phyloP scores from a whole-genome alignment of 2,888 invertebrate species.

The Phyllotreta striolata region DNA sequence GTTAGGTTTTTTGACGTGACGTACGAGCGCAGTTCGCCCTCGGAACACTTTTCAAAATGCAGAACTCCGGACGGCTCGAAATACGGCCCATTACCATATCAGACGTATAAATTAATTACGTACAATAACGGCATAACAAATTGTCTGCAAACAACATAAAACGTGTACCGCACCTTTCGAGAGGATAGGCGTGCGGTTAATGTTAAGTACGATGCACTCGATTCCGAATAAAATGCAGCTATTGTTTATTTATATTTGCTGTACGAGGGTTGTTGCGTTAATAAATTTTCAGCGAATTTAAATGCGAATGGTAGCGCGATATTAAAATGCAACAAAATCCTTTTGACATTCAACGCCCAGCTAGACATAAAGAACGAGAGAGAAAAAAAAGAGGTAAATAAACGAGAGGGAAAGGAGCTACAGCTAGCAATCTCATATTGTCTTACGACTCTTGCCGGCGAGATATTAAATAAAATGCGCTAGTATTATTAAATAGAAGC shows the following conservation, averaged over 20 bases:
- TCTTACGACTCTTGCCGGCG: constrained; percentile 30
- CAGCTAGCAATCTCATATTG: constrained; percentile 31
- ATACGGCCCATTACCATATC: constrained; percentile 49
- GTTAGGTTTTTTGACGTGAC: neutral
- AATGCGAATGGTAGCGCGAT: neutral
- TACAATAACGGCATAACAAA: constrained; percentile 48
- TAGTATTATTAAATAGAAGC: constrained; percentile 52
- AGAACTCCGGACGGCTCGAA: constrained; percentile 29
- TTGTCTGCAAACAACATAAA: constrained; percentile 38
- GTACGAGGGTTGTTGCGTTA: constrained; percentile 1
- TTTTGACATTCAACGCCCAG: constrained; percentile 6
- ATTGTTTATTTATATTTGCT: constrained; percentile 26
- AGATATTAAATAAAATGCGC: constrained; percentile 49
- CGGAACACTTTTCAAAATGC: constrained; percentile 28
- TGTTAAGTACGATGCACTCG: constrained; percentile 34
- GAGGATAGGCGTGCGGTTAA: constrained; percentile 32
- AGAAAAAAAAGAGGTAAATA: constrained; percentile 1
- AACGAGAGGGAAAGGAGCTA: constrained; percentile 10
- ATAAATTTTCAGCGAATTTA: no score
- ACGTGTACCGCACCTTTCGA: constrained; percentile 39
- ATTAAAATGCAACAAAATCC: constrained; percentile 8
- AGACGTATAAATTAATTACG: constrained; percentile 54
- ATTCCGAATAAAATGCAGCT: constrained; percentile 28
- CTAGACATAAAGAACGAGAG: constrained; percentile 2
- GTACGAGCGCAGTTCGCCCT: constrained; percentile 1